Percentiles rank a stretch among this genome's conserved stretches.
Conservation (phyloP, 35 echinoderm and acorn worm species). For the Eucidaris tribuloides region DNA sequence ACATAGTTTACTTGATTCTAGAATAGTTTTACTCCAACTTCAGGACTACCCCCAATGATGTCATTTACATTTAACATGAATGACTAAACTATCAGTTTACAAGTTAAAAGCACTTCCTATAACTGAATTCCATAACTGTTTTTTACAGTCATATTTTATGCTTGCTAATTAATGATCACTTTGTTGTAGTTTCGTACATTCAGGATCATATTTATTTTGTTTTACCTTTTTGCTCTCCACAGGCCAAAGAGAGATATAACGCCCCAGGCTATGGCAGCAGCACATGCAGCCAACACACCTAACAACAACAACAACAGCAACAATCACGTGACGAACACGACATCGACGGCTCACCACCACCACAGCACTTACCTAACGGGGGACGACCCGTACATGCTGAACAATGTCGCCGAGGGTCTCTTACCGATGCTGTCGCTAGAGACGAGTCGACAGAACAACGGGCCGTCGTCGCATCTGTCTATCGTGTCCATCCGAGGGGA, state of each 20-base stretch:
- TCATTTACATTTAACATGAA: too few relatives aligned
- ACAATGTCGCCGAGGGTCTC: constrained; percentile 77
- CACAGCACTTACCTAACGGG: constrained; percentile 63
- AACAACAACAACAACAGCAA: neutral
- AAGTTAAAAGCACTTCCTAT: too few relatives aligned
- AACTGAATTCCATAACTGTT: too few relatives aligned
- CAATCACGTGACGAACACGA: constrained; percentile 2
- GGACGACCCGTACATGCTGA: constrained; percentile 90
- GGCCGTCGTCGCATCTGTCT: constrained; percentile 76
- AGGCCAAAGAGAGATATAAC: constrained; percentile 63
- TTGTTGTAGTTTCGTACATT: too few relatives aligned
- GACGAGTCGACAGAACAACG: constrained; percentile 63
- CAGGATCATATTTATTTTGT: neutral
- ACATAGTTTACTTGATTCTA: too few relatives aligned
- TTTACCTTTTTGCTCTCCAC: constrained; percentile 7
- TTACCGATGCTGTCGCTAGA: constrained; percentile 86
- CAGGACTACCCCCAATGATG: too few relatives aligned
- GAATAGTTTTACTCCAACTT: too few relatives aligned
- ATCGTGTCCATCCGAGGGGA: constrained; percentile 71
- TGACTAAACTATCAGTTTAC: too few relatives aligned
- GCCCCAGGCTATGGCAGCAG: neutral
- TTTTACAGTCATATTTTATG: too few relatives aligned
- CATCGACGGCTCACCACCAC: neutral
- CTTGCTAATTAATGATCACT: too few relatives aligned
- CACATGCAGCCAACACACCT: neutral